A percentile compares a stretch with the other conserved stretches of the same genome.
phyloP scores from a whole-genome alignment of 2,797 vertebrate species.

The Leptodactylus fallax region DNA sequence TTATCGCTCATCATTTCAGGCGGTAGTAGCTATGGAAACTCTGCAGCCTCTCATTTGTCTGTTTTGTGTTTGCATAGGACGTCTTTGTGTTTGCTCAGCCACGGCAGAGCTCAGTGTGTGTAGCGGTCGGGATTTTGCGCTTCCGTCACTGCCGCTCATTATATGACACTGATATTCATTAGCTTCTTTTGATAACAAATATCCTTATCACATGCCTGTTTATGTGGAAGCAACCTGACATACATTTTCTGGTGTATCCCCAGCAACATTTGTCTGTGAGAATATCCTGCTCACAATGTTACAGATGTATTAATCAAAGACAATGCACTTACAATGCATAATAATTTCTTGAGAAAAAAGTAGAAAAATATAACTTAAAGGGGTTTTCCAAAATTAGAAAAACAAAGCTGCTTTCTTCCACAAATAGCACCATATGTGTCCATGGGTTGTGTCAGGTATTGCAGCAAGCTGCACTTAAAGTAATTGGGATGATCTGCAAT shows the following conservation, averaged over 20 bases:
- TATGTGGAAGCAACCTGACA: slow-evolving; percentile 17
- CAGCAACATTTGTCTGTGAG: slow-evolving; percentile 25
- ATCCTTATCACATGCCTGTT: slow-evolving; percentile 23
- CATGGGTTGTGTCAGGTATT: background rate
- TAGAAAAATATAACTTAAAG: background rate
- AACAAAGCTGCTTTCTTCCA: background rate
- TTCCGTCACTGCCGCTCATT: slow-evolving; percentile 29
- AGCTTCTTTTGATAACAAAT: slow-evolving; percentile 18
- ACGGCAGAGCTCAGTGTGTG: background rate
- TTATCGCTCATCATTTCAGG: slow-evolving; percentile 45
- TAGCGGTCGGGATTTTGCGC: background rate
- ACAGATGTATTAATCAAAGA: background rate
- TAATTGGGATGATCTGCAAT: too few species aligned
- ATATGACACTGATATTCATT: slow-evolving; percentile 49
- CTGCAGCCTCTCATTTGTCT: slow-evolving; percentile 36
- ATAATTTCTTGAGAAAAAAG: background rate
- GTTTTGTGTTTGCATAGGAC: slow-evolving; percentile 29
- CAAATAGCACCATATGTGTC: background rate
- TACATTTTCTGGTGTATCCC: slow-evolving; percentile 27
- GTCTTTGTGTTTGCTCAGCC: slow-evolving; percentile 28
- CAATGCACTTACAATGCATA: background rate
- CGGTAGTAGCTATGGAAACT: slow-evolving; percentile 60
- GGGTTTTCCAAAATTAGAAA: background rate
- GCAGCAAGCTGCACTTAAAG: too few species aligned
- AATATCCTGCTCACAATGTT: background rate